Evolutionary conservation across 2,113 vertebrate genomes (phyloP).

Genomic region (Oryzias celebensis): DNA sequence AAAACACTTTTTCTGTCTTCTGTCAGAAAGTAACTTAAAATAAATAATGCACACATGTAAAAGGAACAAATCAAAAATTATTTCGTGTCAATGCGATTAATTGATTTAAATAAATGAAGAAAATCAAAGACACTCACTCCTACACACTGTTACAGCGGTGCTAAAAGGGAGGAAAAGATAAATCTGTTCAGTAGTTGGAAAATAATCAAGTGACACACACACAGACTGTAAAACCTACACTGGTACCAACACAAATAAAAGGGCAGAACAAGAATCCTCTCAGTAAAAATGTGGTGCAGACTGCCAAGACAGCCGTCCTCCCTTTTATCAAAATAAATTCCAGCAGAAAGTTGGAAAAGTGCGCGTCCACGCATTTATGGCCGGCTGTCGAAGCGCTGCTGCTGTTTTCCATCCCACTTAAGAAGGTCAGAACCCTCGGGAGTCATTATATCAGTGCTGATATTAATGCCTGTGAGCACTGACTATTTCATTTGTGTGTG

Average conservation of each 20-base stretch:
- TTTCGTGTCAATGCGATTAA: slow-evolving; percentile 2
- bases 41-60: not conserved
- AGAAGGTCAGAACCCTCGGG: slow-evolving; percentile 66
- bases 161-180: slow-evolving; percentile 55
- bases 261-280: slow-evolving; percentile 40
- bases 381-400: slow-evolving; percentile 53
- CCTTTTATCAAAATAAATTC: slow-evolving; percentile 74
- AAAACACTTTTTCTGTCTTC: not conserved
- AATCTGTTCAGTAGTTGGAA: slow-evolving; percentile 67
- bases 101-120: slow-evolving; percentile 21
- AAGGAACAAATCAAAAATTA: slow-evolving; percentile 3
- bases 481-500: slow-evolving; percentile 40
- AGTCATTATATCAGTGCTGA: slow-evolving; percentile 61
- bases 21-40: not conserved
- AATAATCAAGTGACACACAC: slow-evolving; percentile 40
- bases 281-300: slow-evolving; percentile 31
- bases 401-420: slow-evolving; percentile 79
- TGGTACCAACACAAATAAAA: slow-evolving; percentile 58
- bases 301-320: slow-evolving; percentile 66
- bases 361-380: slow-evolving; percentile 1
- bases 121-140: slow-evolving; percentile 3
- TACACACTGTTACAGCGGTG: slow-evolving; percentile 31
- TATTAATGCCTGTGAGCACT: slow-evolving; percentile 53
- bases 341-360: slow-evolving; percentile 19
- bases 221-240: slow-evolving; percentile 17